phyloP scores from a whole-genome alignment of 2,113 vertebrate species.

The Tychaedon coryphoeus region DNA sequence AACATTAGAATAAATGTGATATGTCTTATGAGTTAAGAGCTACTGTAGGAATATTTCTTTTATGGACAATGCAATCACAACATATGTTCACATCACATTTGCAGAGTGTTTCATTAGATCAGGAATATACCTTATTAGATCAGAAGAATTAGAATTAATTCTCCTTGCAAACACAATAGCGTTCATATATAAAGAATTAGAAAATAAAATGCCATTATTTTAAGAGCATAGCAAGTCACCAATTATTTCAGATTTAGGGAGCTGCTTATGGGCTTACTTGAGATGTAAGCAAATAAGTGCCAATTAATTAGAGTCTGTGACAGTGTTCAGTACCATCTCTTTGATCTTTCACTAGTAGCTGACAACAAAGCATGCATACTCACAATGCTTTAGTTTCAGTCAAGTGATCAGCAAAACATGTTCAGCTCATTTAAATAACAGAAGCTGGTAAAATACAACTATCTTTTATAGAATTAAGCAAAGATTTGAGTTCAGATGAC shows the following conservation, averaged over 20 bases:
- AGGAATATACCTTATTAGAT: not conserved
- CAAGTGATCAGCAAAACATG: conserved; percentile 40
- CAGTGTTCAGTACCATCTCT: not conserved
- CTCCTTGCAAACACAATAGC: not conserved
- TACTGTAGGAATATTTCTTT: not conserved
- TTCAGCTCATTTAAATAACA: conserved; percentile 68
- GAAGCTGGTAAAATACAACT: conserved; percentile 50
- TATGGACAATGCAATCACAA: not conserved
- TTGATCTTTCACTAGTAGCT: conserved; percentile 32
- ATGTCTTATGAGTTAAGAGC: not conserved
- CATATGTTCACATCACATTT: not conserved
- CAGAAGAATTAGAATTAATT: not conserved
- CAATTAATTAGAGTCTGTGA: conserved; percentile 29
- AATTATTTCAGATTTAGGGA: conserved; percentile 27
- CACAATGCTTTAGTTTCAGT: conserved; percentile 57
- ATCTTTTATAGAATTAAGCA: conserved; percentile 51
- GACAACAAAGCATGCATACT: conserved; percentile 52
- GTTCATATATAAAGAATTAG: not conserved
- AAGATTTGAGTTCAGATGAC: conserved; percentile 47
- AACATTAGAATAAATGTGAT: not conserved
- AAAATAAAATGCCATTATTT: not conserved
- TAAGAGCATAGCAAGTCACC: not conserved
- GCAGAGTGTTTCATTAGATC: not conserved
- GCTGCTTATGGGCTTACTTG: conserved; percentile 7
- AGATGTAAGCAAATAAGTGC: conserved; percentile 26